Evolutionary conservation across 2,888 invertebrate genomes (phyloP), one percentile per base, ranked within the genome.

Genomic region (Noctua comes): DNA sequence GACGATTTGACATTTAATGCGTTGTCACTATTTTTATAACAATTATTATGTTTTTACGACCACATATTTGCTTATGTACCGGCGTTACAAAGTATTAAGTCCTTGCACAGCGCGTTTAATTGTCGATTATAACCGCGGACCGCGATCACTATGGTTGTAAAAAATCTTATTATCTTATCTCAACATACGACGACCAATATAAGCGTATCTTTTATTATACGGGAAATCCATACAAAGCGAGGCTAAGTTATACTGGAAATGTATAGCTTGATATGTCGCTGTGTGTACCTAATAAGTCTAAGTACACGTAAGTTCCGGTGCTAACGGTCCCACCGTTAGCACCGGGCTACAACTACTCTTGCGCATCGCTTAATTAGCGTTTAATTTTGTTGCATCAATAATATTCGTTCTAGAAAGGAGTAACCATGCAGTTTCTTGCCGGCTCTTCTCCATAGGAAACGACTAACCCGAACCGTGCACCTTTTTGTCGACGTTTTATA

Each of bases 1-100:
- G 83, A 82, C 79, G 78, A 68, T 85, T 83, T 86, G 83, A 88
- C 88, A 87, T 90, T 90, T 87, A 89, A 85, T 88, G 84, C 85
- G 76, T 83, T 79, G 69, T 83, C 66, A 87, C 83, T 88, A 86
- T 86, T 86, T 91, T 91, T 90, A 85, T 83, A 86, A 76, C 73
- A 77, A 84, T 80, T 57, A 78, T 68, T 68, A 79, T n/a, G 73
- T 68, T 80, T 86, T 86, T 81, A 90, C 78, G 85, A 87, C 77
- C 80, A 82, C 70, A 80, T 84, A 77, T 83, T 70, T 69, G 71
- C 66, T 62, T 65, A 71, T 88, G 43, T 86, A 76, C 43, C 79
- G 57, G 72, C 70, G 68, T 72, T 84, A 88, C 87, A 86, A 82
- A 79, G 87, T 86, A 59, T 82, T 80, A 76, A 84, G 40, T 82